Evolutionary conservation across 2,797 vertebrate genomes (phyloP).

Genomic region (Microtus californicus): DNA sequence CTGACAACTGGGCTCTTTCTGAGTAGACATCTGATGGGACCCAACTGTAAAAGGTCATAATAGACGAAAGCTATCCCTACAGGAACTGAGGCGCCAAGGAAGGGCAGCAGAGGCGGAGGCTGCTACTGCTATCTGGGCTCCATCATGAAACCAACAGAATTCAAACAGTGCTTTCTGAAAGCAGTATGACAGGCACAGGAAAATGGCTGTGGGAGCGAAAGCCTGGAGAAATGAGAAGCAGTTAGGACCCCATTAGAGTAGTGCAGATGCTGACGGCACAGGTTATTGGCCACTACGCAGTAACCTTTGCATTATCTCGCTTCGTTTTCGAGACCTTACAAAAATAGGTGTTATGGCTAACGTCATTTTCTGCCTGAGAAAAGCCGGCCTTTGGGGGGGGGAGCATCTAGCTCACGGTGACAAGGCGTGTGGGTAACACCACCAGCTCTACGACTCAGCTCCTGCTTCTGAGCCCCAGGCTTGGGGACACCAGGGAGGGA

Average conservation of each 20-base stretch:
- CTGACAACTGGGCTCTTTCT: background rate
- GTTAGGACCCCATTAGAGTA: background rate
- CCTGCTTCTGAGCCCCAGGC: background rate
- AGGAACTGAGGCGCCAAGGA: background rate
- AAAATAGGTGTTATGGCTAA: slow-evolving; percentile 7
- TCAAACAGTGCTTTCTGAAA: slow-evolving; percentile 19
- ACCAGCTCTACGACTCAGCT: slow-evolving; percentile 3
- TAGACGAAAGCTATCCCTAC: background rate
- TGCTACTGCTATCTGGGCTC: background rate
- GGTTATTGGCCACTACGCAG: background rate
- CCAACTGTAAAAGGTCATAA: background rate
- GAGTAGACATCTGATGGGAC: background rate
- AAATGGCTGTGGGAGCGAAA: slow-evolving; percentile 18
- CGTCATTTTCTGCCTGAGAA: slow-evolving; percentile 58
- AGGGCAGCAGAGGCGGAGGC: background rate
- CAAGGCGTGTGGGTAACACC: background rate
- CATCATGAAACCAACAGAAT: background rate
- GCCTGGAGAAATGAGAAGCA: slow-evolving; percentile 20
- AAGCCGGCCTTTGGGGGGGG: background rate
- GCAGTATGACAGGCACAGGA: background rate
- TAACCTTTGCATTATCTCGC: background rate
- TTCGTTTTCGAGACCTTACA: slow-evolving; percentile 20
- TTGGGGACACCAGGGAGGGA: background rate
- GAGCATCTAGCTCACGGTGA: background rate
- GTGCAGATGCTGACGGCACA: background rate